These are phyloP conservation scores for Urocolius indicus DNA, from an alignment of 2,113 vertebrate species.

Conservation along the genomic window DNA sequence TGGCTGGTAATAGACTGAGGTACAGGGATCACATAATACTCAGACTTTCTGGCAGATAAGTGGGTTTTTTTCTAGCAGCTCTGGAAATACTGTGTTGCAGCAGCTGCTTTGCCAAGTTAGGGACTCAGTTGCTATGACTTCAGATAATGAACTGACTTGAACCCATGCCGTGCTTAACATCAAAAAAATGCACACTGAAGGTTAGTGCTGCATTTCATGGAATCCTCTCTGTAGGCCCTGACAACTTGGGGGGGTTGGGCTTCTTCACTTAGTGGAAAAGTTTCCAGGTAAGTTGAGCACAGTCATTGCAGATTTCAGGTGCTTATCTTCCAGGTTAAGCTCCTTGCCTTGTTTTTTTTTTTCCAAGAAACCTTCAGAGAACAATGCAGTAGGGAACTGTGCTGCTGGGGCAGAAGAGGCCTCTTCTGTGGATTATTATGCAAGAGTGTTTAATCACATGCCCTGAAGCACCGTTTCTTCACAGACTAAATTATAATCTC, in stretches of 20 bases:
- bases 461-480: conserved; percentile 43
- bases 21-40: conserved; percentile 21
- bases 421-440: conserved; percentile 38
- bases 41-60: conserved; percentile 3
- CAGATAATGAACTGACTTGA: conserved; percentile 26
- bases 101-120: conserved; percentile 27
- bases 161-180: background rate
- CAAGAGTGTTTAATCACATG: conserved; percentile 25
- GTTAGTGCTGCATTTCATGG: background rate
- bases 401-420: background rate
- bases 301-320: background rate
- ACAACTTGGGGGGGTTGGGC: background rate
- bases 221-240: background rate
- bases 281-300: background rate
- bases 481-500: conserved; percentile 34
- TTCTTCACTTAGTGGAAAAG: background rate
- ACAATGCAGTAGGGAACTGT: conserved; percentile 17
- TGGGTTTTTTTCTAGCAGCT: background rate
- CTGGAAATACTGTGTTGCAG: background rate
- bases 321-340: conserved; percentile 20
- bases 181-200: background rate
- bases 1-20: background rate
- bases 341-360: conserved; percentile 1
- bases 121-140: background rate
- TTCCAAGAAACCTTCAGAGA: conserved; percentile 8